Evolutionary conservation across 2,113 vertebrate genomes (phyloP).

Genomic region (Cyphomyrus discorhynchus): DNA sequence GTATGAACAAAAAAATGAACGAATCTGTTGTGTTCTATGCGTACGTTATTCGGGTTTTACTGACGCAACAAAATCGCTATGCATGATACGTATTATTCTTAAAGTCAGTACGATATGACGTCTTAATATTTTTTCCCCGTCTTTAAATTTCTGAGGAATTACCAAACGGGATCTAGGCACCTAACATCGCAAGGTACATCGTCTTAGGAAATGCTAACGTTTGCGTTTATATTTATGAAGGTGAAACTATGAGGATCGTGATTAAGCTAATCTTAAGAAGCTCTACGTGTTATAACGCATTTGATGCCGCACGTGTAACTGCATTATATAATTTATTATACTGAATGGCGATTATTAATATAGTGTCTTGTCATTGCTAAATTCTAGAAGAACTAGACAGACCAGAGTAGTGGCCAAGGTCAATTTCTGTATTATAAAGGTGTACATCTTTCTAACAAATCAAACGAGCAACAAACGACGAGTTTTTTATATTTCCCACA

Average conservation of each 20-base stretch:
- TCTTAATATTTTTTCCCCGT: neutral
- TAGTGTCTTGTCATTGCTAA: neutral
- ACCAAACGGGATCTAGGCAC: neutral
- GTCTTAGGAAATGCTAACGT: neutral
- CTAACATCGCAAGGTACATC: neutral
- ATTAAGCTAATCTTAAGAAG: neutral
- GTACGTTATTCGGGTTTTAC: neutral
- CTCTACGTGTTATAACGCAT: neutral
- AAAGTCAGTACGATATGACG: neutral
- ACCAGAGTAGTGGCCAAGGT: neutral
- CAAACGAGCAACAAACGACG: neutral
- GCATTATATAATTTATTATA: neutral
- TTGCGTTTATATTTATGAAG: neutral
- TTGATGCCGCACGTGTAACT: neutral
- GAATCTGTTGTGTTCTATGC: neutral
- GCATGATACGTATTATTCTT: neutral
- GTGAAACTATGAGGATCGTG: neutral
- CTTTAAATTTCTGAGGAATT: neutral
- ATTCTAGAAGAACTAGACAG: neutral
- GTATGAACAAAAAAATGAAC: neutral
- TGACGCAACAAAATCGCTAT: neutral
- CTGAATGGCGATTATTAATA: neutral
- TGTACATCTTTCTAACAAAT: neutral
- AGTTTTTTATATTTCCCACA: neutral
- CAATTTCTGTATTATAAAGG: neutral